Percentiles rank a stretch among this genome's conserved stretches.
These are phyloP conservation scores for Mimas tiliae DNA, from an alignment of 2,888 invertebrate species.

Conservation along the genomic window DNA sequence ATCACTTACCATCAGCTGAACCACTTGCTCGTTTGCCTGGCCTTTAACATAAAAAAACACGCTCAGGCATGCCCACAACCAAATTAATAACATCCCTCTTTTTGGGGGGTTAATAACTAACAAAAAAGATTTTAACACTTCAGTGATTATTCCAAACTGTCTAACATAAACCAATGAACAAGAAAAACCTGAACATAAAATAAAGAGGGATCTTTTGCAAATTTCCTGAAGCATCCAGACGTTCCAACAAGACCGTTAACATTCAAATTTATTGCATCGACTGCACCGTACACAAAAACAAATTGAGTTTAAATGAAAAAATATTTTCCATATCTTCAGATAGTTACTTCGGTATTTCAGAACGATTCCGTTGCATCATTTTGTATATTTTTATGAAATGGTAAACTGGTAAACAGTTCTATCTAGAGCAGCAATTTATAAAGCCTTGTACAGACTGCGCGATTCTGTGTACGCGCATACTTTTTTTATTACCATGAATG, in stretches of 20 bases:
- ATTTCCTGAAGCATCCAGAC: neutral
- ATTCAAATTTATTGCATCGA: constrained; percentile 22
- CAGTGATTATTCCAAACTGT: neutral
- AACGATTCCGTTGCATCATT: neutral
- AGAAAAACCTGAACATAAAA: constrained; percentile 3
- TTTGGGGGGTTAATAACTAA: too few relatives aligned
- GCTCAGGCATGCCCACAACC: too few relatives aligned
- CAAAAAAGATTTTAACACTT: neutral
- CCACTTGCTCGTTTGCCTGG: too few relatives aligned
- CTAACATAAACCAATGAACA: constrained; percentile 2
- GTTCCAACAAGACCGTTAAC: constrained; percentile 16
- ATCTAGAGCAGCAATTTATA: too few relatives aligned
- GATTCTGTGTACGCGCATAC: too few relatives aligned
- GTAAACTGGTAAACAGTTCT: neutral
- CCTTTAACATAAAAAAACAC: too few relatives aligned
- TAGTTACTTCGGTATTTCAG: neutral
- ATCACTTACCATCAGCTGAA: too few relatives aligned
- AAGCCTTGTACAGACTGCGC: too few relatives aligned
- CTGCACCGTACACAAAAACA: neutral
- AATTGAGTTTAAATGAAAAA: constrained; percentile 24
- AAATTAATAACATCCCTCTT: too few relatives aligned
- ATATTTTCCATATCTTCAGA: constrained; percentile 16
- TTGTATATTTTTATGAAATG: neutral
- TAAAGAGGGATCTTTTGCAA: neutral
- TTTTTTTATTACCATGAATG: too few relatives aligned